A percentile compares a stretch with the other conserved stretches of the same genome.
Evolutionary conservation across 1,140 invertebrate species (phyloP).

Genomic region (Asbolus verrucosus): DNA sequence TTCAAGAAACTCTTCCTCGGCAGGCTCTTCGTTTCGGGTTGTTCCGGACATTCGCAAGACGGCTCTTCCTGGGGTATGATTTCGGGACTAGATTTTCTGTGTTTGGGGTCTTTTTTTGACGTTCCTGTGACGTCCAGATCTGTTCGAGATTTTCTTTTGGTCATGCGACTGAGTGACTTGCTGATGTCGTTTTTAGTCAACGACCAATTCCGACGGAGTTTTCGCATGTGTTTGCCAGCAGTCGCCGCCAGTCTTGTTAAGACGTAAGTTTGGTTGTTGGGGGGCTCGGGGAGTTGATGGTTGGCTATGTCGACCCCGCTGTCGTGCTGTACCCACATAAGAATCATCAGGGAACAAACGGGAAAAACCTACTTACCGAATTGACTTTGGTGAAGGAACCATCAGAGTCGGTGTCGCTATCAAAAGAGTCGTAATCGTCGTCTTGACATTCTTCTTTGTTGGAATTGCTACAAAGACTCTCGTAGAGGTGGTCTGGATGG

Average conservation of each 20-base stretch:
- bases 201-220: conserved; percentile 59
- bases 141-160: conserved; percentile 60
- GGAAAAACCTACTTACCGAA: conserved; percentile 41
- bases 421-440: conserved; percentile 74
- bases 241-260: conserved; percentile 65
- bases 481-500: conserved; percentile 73
- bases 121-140: conserved; percentile 52
- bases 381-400: conserved; percentile 63
- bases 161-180: conserved; percentile 62
- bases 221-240: conserved; percentile 60
- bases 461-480: conserved; percentile 67
- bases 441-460: conserved; percentile 55
- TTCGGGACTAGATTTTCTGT: conserved; percentile 29
- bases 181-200: conserved; percentile 61
- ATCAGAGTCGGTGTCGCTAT: conserved; percentile 72
- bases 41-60: neutral
- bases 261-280: conserved; percentile 67
- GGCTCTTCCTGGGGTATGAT: neutral
- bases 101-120: conserved; percentile 5
- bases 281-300: conserved; percentile 69
- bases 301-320: conserved; percentile 68
- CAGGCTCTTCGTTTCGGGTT: conserved; percentile 35
- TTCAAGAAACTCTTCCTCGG: conserved; percentile 57
- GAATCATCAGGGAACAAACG: neutral
- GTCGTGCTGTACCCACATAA: conserved; percentile 64